These are phyloP conservation scores for Pachypanchax playfairii DNA, from an alignment of 2,113 vertebrate species.

Conservation along the genomic window DNA sequence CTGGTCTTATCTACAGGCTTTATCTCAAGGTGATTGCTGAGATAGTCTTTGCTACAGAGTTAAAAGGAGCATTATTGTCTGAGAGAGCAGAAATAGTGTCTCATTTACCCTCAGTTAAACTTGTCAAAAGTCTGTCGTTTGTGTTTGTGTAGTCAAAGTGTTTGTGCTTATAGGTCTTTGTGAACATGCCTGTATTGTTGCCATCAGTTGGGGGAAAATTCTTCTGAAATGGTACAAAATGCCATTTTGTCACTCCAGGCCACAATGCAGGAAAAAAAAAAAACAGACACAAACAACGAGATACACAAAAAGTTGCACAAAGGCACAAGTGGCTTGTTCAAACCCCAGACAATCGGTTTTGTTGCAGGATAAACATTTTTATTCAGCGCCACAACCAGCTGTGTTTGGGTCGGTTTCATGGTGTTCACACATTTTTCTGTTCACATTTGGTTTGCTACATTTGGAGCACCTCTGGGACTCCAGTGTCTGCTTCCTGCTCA, in stretches of 20 bases:
- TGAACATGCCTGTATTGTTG: conserved; percentile 23
- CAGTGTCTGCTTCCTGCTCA: conserved; percentile 43
- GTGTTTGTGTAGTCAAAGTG: conserved; percentile 12
- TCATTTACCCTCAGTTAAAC: conserved; percentile 66
- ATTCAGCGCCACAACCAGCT: conserved; percentile 59
- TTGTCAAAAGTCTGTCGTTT: conserved; percentile 63
- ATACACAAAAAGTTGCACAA: conserved; percentile 54
- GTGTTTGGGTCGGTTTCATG: conserved; percentile 52
- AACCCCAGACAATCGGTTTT: conserved; percentile 64
- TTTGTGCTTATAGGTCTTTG: conserved; percentile 13
- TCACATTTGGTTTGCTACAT: conserved; percentile 58
- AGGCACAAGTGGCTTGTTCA: conserved; percentile 67
- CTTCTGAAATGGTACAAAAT: conserved; percentile 60
- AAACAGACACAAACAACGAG: conserved; percentile 50
- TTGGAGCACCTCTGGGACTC: conserved; percentile 57
- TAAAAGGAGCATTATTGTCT: conserved; percentile 64
- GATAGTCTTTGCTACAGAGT: conserved; percentile 60
- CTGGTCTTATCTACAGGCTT: conserved; percentile 64
- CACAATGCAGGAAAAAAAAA: conserved; percentile 58
- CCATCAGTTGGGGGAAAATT: conserved; percentile 45
- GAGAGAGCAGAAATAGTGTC: conserved; percentile 64
- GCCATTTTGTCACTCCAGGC: conserved; percentile 61
- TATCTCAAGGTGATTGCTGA: conserved; percentile 75
- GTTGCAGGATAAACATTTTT: conserved; percentile 65
- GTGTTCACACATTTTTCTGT: conserved; percentile 52